These are phyloP conservation scores for Phaenicophaeus curvirostris DNA, from an alignment of 2,797 vertebrate genomes.

Conservation along the genomic window DNA sequence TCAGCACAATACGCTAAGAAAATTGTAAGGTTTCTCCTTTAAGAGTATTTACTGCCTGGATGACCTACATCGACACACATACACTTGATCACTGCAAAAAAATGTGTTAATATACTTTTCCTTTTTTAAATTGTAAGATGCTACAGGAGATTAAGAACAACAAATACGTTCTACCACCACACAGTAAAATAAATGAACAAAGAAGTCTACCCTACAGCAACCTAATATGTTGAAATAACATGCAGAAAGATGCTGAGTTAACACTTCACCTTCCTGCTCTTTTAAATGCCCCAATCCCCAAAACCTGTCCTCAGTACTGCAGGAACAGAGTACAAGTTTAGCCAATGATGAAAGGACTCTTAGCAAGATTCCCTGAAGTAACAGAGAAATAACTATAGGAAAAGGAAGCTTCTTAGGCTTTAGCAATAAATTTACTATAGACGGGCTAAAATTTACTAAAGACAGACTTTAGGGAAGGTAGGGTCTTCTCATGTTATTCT, in stretches of 20 bases:
- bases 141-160: accelerated
- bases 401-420: neutral
- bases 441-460: neutral
- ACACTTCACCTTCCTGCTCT: neutral
- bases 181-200: neutral
- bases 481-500: neutral
- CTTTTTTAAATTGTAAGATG: neutral
- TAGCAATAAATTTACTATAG: neutral
- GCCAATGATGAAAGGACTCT: neutral
- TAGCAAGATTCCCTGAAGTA: neutral
- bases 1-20: neutral
- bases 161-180: neutral
- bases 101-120: neutral
- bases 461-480: neutral
- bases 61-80: neutral
- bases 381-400: neutral
- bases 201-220: neutral
- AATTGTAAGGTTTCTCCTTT: neutral
- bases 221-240: neutral
- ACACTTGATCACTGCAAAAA: neutral
- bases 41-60: neutral
- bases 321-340: neutral
- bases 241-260: neutral
- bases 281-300: neutral
- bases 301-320: neutral